A percentile compares a stretch with the other conserved stretches of the same genome.
These are phyloP conservation scores for Phrynocephalus versicolor DNA, from an alignment of 2,113 vertebrate species.

Conservation along the genomic window DNA sequence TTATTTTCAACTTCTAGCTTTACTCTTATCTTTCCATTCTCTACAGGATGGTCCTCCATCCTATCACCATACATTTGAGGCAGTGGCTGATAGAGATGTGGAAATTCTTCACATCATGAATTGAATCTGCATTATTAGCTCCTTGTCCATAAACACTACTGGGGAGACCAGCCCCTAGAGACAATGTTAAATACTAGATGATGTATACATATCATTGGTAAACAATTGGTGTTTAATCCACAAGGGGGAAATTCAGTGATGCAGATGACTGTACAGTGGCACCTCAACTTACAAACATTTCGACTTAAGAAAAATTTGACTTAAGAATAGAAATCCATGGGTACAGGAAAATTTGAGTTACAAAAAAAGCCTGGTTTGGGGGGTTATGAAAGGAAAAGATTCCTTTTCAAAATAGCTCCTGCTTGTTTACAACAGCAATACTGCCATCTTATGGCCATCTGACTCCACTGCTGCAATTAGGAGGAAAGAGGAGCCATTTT, in stretches of 20 bases:
- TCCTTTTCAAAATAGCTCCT: no score
- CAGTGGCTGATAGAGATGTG: not conserved
- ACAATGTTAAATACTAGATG: not conserved
- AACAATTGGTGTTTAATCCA: not conserved
- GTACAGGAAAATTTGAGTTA: no score
- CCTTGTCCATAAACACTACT: not conserved
- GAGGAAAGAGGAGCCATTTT: no score
- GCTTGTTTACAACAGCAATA: no score
- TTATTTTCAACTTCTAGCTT: not conserved
- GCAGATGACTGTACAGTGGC: not conserved
- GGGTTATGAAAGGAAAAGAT: no score
- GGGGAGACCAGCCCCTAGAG: not conserved
- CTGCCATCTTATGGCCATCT: no score
- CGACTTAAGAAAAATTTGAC: no score
- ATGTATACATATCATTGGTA: not conserved
- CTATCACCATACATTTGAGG: not conserved
- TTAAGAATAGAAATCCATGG: no score
- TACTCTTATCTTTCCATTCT: not conserved
- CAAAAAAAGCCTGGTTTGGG: no score
- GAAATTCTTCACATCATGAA: not conserved
- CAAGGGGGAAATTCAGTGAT: not conserved
- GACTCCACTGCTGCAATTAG: no score
- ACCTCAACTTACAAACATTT: no score
- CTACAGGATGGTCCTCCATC: not conserved
- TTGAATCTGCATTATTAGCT: no score